Percentiles rank a stretch among this genome's conserved stretches.
Conservation (phyloP, 2,888 invertebrate species). For the Dasysyrphus albostriatus region DNA sequence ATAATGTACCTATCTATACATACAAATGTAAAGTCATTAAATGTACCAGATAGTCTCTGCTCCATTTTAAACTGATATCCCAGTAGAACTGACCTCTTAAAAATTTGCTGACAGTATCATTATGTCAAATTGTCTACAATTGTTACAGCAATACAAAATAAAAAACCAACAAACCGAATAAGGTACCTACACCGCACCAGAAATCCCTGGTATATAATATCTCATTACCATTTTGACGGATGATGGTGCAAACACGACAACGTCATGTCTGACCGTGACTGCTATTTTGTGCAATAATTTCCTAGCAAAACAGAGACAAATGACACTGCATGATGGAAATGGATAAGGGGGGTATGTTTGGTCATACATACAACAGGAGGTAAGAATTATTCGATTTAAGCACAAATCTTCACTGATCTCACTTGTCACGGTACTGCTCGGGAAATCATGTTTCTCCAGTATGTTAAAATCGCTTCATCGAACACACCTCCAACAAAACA, state of each 20-base stretch:
- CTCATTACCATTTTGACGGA: constrained; percentile 26
- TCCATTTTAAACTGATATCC: not conserved
- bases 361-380: not conserved
- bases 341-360: not conserved
- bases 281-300: constrained; percentile 43
- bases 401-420: constrained; percentile 28
- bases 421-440: not conserved
- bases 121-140: not conserved
- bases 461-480: constrained; percentile 61
- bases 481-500: constrained; percentile 7
- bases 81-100: not conserved
- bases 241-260: not conserved
- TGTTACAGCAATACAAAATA: not conserved
- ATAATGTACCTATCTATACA: no score
- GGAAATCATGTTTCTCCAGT: constrained; percentile 27
- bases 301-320: constrained; percentile 54
- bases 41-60: not conserved
- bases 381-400: constrained; percentile 37
- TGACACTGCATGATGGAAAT: constrained; percentile 32
- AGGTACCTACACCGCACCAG: not conserved
- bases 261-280: not conserved
- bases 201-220: not conserved
- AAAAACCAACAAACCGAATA: not conserved
- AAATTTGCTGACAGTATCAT: not conserved
- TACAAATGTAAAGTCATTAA: no score